Evolutionary conservation across 2,113 vertebrate species (phyloP).

Genomic region (Spermophilus dauricus): DNA sequence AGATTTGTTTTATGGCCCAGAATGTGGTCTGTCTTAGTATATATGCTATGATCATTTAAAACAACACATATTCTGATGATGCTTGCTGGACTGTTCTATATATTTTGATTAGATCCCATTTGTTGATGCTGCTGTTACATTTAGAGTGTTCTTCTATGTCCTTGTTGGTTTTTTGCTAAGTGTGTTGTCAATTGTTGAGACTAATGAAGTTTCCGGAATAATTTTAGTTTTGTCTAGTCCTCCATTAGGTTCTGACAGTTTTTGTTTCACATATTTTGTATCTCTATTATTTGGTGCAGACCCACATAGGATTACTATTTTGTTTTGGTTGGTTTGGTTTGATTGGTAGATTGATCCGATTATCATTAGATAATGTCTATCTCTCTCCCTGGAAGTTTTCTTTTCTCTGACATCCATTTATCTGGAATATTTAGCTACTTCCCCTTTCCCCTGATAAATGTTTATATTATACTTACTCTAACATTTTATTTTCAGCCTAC

Average conservation of each 20-base stretch:
- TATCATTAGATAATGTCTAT: not conserved
- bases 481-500: not conserved
- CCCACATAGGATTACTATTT: not conserved
- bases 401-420: slow-evolving; percentile 30
- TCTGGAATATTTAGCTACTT: not conserved
- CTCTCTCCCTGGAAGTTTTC: not conserved
- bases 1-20: not conserved
- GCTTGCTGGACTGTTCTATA: not conserved
- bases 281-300: not conserved
- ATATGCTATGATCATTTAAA: not conserved
- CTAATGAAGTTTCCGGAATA: not conserved
- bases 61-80: not conserved
- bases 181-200: not conserved
- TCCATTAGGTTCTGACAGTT: not conserved
- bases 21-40: not conserved
- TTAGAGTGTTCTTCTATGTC: not conserved
- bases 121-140: not conserved
- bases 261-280: not conserved
- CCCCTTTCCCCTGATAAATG: not conserved
- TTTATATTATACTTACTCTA: not conserved
- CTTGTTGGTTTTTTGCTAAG: not conserved
- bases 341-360: not conserved
- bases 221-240: not conserved
- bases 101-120: not conserved
- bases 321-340: not conserved